Evolutionary conservation across 1,140 invertebrate species (phyloP).

Genomic region (Paramacrobiotus metropolitanus): DNA sequence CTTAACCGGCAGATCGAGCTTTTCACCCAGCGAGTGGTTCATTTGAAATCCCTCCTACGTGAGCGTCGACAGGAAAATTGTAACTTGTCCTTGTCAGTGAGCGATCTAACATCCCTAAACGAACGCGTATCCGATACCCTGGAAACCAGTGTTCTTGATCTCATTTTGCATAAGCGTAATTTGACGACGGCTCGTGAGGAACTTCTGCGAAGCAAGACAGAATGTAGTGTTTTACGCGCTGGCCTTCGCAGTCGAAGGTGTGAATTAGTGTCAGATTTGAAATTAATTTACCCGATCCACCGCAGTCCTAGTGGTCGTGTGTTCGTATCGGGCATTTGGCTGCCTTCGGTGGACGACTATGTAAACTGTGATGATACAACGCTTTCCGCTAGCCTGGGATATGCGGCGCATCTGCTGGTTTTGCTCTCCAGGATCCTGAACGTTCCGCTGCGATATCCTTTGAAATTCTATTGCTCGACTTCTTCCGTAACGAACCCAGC

Average conservation of each 20-base stretch:
- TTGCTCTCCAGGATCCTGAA: not conserved
- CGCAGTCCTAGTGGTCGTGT: not conserved
- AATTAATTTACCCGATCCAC: not conserved
- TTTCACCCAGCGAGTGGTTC: not conserved
- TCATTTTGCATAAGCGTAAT: not conserved
- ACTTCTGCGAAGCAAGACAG: not conserved
- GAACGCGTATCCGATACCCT: not conserved
- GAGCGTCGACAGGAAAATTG: not conserved
- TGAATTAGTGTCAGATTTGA: not conserved
- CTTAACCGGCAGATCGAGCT: not conserved
- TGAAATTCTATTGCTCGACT: not conserved
- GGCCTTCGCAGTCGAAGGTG: not conserved
- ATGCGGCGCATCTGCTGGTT: not conserved
- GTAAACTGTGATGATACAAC: not conserved
- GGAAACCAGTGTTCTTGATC: not conserved
- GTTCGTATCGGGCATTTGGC: not conserved
- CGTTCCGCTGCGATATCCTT: not conserved
- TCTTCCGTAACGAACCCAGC: not conserved
- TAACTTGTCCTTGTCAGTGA: not conserved
- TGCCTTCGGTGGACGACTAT: not conserved
- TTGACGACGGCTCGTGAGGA: not conserved
- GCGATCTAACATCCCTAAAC: not conserved
- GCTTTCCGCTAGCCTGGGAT: not conserved
- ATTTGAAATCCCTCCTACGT: not conserved
- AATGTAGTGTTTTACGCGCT: not conserved